Base-by-base conservation (phyloP, 2,797 vertebrate genomes). In the Enteromius anoplus region DNA sequence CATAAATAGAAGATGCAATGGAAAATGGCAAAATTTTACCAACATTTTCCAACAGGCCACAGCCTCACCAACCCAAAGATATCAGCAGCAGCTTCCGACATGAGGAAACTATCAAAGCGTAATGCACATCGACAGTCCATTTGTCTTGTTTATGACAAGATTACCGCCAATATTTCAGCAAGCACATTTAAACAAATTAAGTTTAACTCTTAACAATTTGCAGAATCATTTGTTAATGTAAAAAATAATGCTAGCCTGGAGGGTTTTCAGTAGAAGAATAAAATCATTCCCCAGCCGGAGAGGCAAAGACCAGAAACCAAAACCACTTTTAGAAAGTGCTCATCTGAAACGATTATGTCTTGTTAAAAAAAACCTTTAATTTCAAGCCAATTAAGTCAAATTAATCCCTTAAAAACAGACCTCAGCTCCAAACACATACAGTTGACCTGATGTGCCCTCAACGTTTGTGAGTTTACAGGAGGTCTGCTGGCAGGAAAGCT, bases 301-400 rank as follows among this genome's bases (percentile, higher is more conserved):
- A 73, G 29, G 49, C 47, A 21, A 19, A n/a, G 19, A 75, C 47
- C 71, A 37, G 32, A 75, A 75, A 75, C 32, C 71, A 75, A 55
- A 75, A 73, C 49, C 71, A n/a, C 3, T 75, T 75, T 73, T 53
- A 53, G 71, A 73, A 53, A 75, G 71, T 37, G 49, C 71, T 75
- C 49, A 55, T 55, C 49, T 37, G 49, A 75, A 75, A 75, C 7
- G 5, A 53, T 34, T 53, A 73, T 37, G 49, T n/a, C 29, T 75
- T 55, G 49, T n/a, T 34, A n/a, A 73, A 73, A 47, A 40, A 37
- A 23, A 15, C 3, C 47, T 53, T 32, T 75, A 0, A 75, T 75
- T 55, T 75, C 71, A 37, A 75, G 71, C 19, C 49, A 55, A 21
- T 75, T 53, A 34, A 53, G 26, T 53, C 19, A 37, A 73, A 73